Evolutionary conservation across 2,888 invertebrate species (phyloP).

Genomic region (Conchocele bisecta): DNA sequence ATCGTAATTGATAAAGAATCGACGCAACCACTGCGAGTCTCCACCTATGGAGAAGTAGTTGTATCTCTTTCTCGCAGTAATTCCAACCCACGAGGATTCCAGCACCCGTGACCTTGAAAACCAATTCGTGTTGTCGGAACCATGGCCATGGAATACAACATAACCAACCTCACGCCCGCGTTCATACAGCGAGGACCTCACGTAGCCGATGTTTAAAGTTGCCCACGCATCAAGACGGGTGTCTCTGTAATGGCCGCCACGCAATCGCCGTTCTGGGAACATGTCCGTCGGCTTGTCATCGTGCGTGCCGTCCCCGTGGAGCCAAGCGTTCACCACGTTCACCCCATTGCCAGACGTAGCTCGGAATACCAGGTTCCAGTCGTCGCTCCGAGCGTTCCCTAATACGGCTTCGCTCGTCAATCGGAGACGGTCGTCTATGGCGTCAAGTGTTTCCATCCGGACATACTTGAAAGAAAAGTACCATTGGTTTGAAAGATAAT

Average conservation of each 20-base stretch:
- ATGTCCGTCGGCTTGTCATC: background rate
- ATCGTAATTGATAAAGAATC: background rate
- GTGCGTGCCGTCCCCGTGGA: background rate
- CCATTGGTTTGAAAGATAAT: too few relatives aligned
- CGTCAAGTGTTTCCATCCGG: too few relatives aligned
- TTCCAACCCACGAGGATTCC: background rate
- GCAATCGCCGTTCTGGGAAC: conserved; percentile 16
- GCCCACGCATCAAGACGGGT: conserved; percentile 5
- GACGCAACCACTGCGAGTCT: background rate
- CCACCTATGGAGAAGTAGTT: background rate
- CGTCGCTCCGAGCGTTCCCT: too few relatives aligned
- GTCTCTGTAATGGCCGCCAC: conserved; percentile 14
- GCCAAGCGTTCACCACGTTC: background rate
- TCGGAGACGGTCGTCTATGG: too few relatives aligned
- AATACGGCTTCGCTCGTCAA: too few relatives aligned
- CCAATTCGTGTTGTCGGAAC: conserved; percentile 9
- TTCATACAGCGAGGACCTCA: conserved; percentile 14
- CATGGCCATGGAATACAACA: conserved; percentile 20
- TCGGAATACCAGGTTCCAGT: background rate
- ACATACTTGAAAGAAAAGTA: too few relatives aligned
- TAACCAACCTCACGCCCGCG: conserved; percentile 17
- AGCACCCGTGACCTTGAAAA: conserved; percentile 2
- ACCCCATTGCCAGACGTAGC: background rate
- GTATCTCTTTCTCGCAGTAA: background rate
- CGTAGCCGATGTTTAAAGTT: background rate